Conservation (phyloP, 1,140 invertebrate genomes). For the Lepidostoma basale region DNA sequence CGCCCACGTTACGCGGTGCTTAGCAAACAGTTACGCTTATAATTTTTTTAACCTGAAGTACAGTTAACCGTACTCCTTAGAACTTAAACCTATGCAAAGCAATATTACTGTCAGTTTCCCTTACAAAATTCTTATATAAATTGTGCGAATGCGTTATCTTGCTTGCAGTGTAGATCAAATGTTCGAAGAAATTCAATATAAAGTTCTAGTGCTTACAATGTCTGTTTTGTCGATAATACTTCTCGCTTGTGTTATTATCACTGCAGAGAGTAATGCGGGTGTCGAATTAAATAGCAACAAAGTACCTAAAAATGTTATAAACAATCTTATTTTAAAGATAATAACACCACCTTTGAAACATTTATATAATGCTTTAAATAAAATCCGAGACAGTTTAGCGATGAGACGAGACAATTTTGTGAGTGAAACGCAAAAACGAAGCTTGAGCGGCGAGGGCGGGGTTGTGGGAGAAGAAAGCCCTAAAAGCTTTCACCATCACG, state of each 20-base stretch:
- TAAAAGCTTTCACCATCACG: constrained; percentile 51
- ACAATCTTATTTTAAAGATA: constrained; percentile 52
- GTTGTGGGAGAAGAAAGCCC: background rate
- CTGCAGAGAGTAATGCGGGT: constrained; percentile 48
- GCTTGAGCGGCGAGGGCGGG: no score
- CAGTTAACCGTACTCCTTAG: no score
- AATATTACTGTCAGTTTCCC: no score
- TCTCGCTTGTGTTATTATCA: constrained; percentile 50
- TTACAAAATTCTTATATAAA: constrained; percentile 6
- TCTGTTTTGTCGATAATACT: constrained; percentile 53
- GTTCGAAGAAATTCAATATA: background rate
- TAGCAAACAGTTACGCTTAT: no score
- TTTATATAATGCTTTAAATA: constrained; percentile 51
- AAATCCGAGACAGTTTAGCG: constrained; percentile 43
- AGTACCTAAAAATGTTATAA: constrained; percentile 46
- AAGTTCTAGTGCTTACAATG: constrained; percentile 48
- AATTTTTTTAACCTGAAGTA: no score
- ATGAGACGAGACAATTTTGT: no score
- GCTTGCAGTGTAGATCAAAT: constrained; percentile 9
- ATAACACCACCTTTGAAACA: constrained; percentile 53
- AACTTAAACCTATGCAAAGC: no score
- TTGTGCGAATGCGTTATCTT: background rate
- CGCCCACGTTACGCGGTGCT: no score
- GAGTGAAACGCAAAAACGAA: no score
- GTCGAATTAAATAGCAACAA: constrained; percentile 31